Percentiles rank a stretch among this genome's conserved stretches.
These are phyloP conservation scores for Saimiri boliviensis DNA, from an alignment of 2,113 vertebrate genomes.

Conservation along the genomic window DNA sequence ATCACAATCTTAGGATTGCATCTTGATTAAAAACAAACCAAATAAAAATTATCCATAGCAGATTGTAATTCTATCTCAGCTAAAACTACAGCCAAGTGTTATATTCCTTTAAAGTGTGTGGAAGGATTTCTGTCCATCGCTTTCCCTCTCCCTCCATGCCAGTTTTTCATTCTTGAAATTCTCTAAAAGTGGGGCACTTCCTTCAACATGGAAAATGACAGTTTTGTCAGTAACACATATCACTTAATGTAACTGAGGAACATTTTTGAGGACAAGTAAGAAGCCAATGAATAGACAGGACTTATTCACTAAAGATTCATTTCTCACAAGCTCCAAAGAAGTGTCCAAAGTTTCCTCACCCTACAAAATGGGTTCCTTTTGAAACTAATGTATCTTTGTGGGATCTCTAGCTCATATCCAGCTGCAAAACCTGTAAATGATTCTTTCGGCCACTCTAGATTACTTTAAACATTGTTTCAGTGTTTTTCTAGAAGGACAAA, in stretches of 20 bases:
- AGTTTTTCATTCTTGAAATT: not conserved
- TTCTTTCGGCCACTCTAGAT: not conserved
- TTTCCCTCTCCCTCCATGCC: not conserved
- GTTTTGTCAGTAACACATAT: not conserved
- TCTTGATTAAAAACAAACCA: constrained; percentile 64
- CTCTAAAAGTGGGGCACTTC: not conserved
- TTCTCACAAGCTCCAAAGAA: not conserved
- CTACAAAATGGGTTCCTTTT: not conserved
- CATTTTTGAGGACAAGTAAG: not conserved
- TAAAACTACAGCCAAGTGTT: not conserved
- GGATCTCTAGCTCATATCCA: not conserved
- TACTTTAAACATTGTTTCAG: not conserved
- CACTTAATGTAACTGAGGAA: not conserved
- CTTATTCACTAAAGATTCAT: not conserved
- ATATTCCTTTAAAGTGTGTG: not conserved
- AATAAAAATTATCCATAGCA: constrained; percentile 59
- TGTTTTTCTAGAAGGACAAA: not conserved
- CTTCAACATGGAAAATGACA: not conserved
- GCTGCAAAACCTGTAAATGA: not conserved
- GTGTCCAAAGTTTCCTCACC: not conserved
- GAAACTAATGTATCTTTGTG: not conserved
- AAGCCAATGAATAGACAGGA: not conserved
- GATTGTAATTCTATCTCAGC: constrained; percentile 49
- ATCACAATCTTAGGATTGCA: constrained; percentile 40
- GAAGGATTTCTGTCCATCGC: not conserved